These are phyloP conservation scores for Cosmia pyralina DNA, from an alignment of 2,888 invertebrate species.

Conservation along the genomic window DNA sequence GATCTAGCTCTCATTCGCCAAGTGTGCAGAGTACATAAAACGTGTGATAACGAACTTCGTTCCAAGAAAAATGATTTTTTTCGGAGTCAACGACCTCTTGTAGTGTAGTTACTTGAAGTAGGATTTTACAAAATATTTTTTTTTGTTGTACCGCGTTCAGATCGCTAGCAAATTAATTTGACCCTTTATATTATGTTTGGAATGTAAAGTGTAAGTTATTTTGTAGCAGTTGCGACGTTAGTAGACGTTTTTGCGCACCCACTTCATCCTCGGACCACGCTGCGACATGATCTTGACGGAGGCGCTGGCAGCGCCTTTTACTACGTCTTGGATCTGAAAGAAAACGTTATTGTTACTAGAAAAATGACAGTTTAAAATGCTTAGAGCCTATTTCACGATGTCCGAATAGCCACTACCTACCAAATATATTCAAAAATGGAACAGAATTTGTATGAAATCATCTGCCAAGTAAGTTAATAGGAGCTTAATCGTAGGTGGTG, in stretches of 20 bases:
- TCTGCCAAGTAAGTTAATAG: no score
- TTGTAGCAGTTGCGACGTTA: background rate
- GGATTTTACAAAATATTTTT: no score
- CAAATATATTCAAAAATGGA: no score
- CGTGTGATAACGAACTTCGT: no score
- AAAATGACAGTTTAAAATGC: background rate
- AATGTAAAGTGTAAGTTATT: conserved; percentile 8
- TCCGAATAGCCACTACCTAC: no score
- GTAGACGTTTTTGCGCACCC: conserved; percentile 92
- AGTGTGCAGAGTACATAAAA: no score
- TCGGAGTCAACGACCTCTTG: background rate
- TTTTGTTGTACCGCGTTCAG: no score
- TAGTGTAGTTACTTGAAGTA: background rate
- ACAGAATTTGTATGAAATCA: no score
- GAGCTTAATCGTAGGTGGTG: no score
- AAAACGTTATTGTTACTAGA: background rate
- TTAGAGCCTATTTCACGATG: no score
- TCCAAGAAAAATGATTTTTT: background rate
- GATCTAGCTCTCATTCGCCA: no score
- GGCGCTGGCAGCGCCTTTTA: conserved; percentile 99
- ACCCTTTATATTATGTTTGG: background rate
- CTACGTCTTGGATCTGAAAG: conserved; percentile 96
- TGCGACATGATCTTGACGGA: conserved; percentile 99
- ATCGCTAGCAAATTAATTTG: background rate
- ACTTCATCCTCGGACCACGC: conserved; percentile 95